Evolutionary conservation across 2,888 invertebrate species (phyloP).

Genomic region (Embidobia sp.): DNA sequence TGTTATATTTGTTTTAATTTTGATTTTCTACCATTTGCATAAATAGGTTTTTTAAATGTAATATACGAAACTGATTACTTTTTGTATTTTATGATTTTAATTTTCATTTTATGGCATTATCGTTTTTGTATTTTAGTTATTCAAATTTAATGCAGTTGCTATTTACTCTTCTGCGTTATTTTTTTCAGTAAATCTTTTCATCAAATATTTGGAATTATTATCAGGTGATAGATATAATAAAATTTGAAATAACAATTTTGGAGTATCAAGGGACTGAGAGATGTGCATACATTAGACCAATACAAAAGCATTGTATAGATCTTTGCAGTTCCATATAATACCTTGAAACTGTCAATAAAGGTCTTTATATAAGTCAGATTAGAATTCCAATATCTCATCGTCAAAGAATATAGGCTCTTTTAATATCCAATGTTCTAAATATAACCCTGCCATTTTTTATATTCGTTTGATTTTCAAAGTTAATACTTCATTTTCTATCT

Average conservation of each 20-base stretch:
- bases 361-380: conserved; percentile 56
- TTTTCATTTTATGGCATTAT: too few relatives aligned
- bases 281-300: conserved; percentile 49
- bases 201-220: background rate
- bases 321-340: conserved; percentile 40
- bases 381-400: conserved; percentile 57
- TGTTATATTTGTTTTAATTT: too few relatives aligned
- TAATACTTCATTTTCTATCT: too few relatives aligned
- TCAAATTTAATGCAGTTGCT: too few relatives aligned
- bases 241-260: conserved; percentile 40
- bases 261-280: conserved; percentile 28
- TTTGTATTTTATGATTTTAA: too few relatives aligned
- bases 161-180: too few relatives aligned
- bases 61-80: too few relatives aligned
- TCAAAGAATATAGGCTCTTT: conserved; percentile 38
- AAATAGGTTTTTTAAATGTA: too few relatives aligned
- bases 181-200: too few relatives aligned
- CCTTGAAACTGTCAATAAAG: conserved; percentile 51
- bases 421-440: conserved; percentile 36
- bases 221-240: conserved; percentile 8
- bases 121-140: too few relatives aligned
- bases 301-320: conserved; percentile 52
- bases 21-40: too few relatives aligned
- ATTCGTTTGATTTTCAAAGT: background rate
- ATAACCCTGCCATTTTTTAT: conserved; percentile 8